phyloP scores from a whole-genome alignment of 2,113 vertebrate genomes.

The Burhinus oedicnemus region DNA sequence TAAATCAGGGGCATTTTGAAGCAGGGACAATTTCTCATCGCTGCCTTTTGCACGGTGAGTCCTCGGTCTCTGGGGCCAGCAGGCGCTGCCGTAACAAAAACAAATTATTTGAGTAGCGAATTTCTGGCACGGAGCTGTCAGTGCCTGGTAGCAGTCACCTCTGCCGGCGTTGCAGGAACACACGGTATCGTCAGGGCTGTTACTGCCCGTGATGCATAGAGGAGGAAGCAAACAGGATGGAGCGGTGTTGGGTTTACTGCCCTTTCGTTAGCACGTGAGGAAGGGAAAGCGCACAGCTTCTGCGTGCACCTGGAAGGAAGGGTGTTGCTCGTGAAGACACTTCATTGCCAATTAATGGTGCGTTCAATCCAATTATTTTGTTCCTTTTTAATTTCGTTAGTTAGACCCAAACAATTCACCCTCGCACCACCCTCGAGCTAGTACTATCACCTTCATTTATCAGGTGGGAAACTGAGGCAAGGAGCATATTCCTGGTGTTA shows the following conservation, averaged over 20 bases:
- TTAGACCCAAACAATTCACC: not conserved
- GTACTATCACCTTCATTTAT: rapidly evolving
- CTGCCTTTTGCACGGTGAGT: not conserved
- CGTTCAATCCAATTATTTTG: not conserved
- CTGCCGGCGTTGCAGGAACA: not conserved
- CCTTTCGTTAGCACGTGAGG: rapidly evolving
- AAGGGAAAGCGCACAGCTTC: not conserved
- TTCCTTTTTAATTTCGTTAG: not conserved
- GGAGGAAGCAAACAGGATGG: not conserved
- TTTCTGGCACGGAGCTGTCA: not conserved
- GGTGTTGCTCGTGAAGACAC: rapidly evolving
- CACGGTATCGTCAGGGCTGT: not conserved
- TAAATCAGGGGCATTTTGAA: not conserved
- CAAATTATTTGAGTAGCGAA: not conserved
- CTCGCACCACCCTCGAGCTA: rapidly evolving
- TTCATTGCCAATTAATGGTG: not conserved
- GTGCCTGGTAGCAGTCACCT: not conserved
- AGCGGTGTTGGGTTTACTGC: not conserved
- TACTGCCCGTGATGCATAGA: not conserved
- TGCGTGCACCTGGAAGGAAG: not conserved
- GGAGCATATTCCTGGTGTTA: rapidly evolving
- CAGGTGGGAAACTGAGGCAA: not conserved
- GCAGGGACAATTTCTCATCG: not conserved
- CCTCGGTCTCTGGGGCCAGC: not conserved
- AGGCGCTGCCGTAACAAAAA: not conserved